Conservation (phyloP, 35 echinoderm and acorn worm species). For the Stichopus chloronotus region DNA sequence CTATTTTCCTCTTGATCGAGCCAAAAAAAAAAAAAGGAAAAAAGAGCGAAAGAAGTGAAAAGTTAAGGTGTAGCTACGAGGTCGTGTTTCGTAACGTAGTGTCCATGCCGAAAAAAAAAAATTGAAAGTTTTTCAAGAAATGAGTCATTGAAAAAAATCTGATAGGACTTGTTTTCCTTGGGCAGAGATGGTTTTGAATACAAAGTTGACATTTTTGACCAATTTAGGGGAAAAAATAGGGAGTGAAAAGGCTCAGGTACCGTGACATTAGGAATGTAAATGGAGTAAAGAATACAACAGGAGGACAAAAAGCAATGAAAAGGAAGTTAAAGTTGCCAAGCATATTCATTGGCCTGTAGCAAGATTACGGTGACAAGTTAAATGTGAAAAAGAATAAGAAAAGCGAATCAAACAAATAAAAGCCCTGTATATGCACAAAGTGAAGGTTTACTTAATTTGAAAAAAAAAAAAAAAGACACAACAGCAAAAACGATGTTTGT, state of each 20-base stretch:
- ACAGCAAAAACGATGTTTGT: not conserved
- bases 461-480: too few species aligned
- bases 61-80: not conserved
- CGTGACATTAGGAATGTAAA: conserved; percentile 8
- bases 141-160: conserved; percentile 2
- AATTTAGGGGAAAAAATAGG: conserved; percentile 12
- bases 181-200: conserved; percentile 22
- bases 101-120: not conserved
- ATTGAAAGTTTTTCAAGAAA: not conserved
- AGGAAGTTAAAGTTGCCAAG: not conserved
- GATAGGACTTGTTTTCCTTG: not conserved
- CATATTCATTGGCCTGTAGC: conserved; percentile 17
- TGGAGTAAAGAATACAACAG: not conserved
- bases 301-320: not conserved
- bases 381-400: not conserved
- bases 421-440: too few species aligned
- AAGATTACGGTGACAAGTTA: not conserved
- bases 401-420: too few species aligned
- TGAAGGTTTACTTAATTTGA: too few species aligned
- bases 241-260: not conserved
- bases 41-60: too few species aligned
- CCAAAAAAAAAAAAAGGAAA: not conserved
- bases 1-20: conserved; percentile 47
- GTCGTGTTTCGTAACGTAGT: not conserved
- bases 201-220: conserved; percentile 9